A percentile compares a stretch with the other conserved stretches of the same genome.
phyloP scores from a whole-genome alignment of 2,797 vertebrate species.

The Emys orbicularis region DNA sequence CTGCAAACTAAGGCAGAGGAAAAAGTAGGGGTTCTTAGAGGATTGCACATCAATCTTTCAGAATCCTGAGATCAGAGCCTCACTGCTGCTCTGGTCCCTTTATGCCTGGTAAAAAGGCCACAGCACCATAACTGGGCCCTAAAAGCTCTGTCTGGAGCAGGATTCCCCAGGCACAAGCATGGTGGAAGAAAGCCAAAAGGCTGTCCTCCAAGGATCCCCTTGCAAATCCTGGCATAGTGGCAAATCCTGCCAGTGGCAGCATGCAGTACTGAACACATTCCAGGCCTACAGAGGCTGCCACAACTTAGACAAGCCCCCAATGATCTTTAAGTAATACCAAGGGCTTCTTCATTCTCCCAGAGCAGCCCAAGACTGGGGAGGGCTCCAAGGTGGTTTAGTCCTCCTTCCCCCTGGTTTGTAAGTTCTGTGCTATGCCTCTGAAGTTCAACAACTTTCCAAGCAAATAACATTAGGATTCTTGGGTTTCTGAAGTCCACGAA shows the following conservation, averaged over 20 bases:
- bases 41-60: background rate
- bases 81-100: background rate
- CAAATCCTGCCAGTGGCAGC: too few relatives aligned
- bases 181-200: too few relatives aligned
- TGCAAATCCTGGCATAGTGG: too few relatives aligned
- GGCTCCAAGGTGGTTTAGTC: background rate
- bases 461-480: background rate
- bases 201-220: too few relatives aligned
- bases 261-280: too few relatives aligned
- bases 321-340: background rate
- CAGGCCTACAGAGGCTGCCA: too few relatives aligned
- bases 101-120: background rate
- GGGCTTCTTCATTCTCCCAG: background rate
- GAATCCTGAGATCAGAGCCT: background rate
- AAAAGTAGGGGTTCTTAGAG: background rate
- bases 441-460: background rate
- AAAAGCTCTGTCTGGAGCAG: background rate
- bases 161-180: too few relatives aligned
- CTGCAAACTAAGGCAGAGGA: background rate
- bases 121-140: accelerated
- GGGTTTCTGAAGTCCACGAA: background rate
- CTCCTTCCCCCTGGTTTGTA: background rate
- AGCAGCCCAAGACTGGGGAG: background rate
- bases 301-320: too few relatives aligned
- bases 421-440: background rate